Percentiles rank a stretch among this genome's conserved stretches.
These are phyloP conservation scores for Leucoraja erinaceus DNA, from an alignment of 2,113 vertebrate genomes.

Conservation along the genomic window DNA sequence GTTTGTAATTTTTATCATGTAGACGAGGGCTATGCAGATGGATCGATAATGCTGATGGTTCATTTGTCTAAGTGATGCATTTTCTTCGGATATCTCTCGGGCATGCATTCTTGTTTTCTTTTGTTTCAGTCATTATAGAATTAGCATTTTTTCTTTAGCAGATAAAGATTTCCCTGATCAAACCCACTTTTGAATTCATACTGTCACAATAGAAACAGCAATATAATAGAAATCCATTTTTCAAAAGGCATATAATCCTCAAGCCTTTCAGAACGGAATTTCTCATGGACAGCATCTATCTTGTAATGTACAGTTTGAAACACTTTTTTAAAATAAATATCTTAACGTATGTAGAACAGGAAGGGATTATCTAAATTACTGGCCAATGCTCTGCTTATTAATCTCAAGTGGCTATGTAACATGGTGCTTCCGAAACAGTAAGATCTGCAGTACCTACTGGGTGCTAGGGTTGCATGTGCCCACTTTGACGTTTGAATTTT, in stretches of 20 bases:
- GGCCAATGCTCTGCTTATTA: background rate
- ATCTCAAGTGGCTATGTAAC: background rate
- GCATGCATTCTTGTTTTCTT: slow-evolving; percentile 39
- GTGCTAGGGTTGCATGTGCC: background rate
- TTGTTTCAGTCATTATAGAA: slow-evolving; percentile 39
- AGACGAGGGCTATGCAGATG: slow-evolving; percentile 21
- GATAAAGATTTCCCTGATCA: slow-evolving; percentile 31
- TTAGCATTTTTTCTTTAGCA: slow-evolving; percentile 36
- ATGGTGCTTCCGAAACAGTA: background rate
- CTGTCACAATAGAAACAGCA: slow-evolving; percentile 13
- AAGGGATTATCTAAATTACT: background rate
- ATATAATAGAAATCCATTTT: slow-evolving; percentile 8
- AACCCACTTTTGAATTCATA: slow-evolving; percentile 30
- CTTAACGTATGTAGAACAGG: slow-evolving; percentile 4
- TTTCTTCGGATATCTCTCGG: slow-evolving; percentile 39
- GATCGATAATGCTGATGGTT: slow-evolving; percentile 40
- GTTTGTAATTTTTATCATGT: slow-evolving; percentile 40
- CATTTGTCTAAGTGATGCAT: slow-evolving; percentile 41
- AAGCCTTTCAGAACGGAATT: background rate
- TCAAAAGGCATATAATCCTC: background rate
- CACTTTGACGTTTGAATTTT: background rate
- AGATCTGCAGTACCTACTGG: background rate
- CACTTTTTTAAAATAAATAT: background rate
- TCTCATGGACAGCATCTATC: background rate
- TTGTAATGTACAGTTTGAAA: background rate